These are phyloP conservation scores for Myotis pilosus DNA, from an alignment of 2,797 vertebrate genomes.

Conservation along the genomic window DNA sequence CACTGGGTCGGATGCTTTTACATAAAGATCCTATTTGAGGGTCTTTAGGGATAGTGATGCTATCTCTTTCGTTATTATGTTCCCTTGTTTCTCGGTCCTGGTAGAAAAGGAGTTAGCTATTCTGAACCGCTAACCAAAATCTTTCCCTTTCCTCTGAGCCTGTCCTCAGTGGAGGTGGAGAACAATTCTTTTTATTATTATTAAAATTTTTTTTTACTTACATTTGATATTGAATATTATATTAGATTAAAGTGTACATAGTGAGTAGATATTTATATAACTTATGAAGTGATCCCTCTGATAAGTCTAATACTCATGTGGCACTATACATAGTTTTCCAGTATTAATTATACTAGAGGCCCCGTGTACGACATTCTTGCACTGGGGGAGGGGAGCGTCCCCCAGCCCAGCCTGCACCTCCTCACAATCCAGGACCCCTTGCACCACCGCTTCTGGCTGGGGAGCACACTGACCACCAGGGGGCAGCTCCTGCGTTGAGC, in stretches of 20 bases:
- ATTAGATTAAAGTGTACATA: background rate
- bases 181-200: background rate
- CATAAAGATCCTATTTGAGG: background rate
- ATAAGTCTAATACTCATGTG: background rate
- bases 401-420: no score
- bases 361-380: no score
- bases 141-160: background rate
- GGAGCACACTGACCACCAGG: no score
- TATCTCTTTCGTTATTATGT: background rate
- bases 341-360: background rate
- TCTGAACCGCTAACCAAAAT: background rate
- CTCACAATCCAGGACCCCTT: no score
- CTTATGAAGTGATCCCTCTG: background rate
- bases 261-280: background rate
- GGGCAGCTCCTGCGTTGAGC: no score
- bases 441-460: no score
- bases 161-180: background rate
- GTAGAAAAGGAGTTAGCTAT: background rate
- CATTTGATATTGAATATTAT: background rate
- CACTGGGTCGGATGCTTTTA: background rate
- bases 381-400: no score
- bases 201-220: background rate
- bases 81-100: background rate
- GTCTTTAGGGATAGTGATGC: background rate
- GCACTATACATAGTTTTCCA: background rate